phyloP scores from a whole-genome alignment of 2,113 vertebrate species.

The Crotalus viridis region DNA sequence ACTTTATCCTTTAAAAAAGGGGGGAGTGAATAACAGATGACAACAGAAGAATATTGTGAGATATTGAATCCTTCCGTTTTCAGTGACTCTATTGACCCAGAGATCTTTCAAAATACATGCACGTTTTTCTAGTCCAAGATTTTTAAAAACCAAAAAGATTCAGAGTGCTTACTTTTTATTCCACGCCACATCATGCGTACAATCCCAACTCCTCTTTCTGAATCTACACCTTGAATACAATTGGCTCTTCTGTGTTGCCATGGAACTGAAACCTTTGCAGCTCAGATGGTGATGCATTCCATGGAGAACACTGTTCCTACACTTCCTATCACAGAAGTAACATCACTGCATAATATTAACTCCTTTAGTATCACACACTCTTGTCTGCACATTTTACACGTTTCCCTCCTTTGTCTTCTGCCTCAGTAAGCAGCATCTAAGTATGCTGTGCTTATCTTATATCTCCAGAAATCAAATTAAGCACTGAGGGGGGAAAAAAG shows the following conservation, averaged over 20 bases:
- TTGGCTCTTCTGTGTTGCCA: conserved; percentile 66
- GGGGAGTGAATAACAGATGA: conserved; percentile 10
- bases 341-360: conserved; percentile 65
- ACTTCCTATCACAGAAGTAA: conserved; percentile 61
- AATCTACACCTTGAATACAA: conserved; percentile 60
- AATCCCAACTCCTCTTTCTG: conserved; percentile 44
- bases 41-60: background rate
- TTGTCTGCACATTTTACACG: conserved; percentile 44
- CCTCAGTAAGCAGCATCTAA: conserved; percentile 42
- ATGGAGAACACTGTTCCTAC: conserved; percentile 60
- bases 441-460: conserved; percentile 33
- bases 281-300: conserved; percentile 46
- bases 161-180: conserved; percentile 21
- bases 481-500: conserved; percentile 15
- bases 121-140: conserved; percentile 38
- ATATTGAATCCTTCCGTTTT: background rate
- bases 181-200: background rate
- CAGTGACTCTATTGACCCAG: background rate
- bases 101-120: conserved; percentile 55
- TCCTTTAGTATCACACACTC: conserved; percentile 53
- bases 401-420: conserved; percentile 38
- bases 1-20: conserved; percentile 36
- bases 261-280: conserved; percentile 68
- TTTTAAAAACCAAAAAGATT: conserved; percentile 18
- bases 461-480: conserved; percentile 35